These are phyloP conservation scores for Cyprinus carpio DNA, from an alignment of 2,113 vertebrate species.

Conservation along the genomic window DNA sequence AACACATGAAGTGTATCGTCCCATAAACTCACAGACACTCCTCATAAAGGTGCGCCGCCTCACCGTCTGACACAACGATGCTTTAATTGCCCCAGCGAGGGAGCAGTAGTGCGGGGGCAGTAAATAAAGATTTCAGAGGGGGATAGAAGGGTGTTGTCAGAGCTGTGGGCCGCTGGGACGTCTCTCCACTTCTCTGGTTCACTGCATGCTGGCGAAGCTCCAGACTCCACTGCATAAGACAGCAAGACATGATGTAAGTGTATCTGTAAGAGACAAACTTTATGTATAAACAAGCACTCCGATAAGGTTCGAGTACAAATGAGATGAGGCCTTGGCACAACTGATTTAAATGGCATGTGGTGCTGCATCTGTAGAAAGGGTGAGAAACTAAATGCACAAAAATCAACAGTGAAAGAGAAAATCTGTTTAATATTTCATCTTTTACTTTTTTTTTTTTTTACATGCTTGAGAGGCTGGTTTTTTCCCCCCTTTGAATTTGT, in stretches of 20 bases:
- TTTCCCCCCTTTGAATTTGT: background rate
- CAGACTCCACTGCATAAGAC: constrained; percentile 53
- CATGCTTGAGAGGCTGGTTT: constrained; percentile 16
- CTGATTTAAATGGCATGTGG: background rate
- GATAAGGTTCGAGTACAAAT: background rate
- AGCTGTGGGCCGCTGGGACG: constrained; percentile 29
- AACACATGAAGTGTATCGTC: background rate
- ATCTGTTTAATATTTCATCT: constrained; percentile 21
- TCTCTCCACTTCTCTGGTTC: constrained; percentile 38
- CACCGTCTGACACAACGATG: background rate
- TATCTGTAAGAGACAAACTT: constrained; percentile 42
- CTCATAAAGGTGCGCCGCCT: background rate
- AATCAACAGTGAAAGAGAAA: background rate
- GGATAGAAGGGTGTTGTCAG: constrained; percentile 54
- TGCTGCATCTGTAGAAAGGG: background rate
- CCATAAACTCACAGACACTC: background rate
- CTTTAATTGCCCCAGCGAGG: constrained; percentile 29
- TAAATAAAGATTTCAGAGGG: constrained; percentile 59
- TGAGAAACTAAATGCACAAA: background rate
- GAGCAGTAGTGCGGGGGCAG: constrained; percentile 28
- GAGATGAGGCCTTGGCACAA: background rate
- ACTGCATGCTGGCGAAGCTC: constrained; percentile 49
- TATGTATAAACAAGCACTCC: constrained; percentile 45
- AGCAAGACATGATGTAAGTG: constrained; percentile 53
- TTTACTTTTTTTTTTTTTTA: constrained; percentile 18